Conservation (phyloP, 2,797 vertebrate species). For the Mus minutoides region DNA sequence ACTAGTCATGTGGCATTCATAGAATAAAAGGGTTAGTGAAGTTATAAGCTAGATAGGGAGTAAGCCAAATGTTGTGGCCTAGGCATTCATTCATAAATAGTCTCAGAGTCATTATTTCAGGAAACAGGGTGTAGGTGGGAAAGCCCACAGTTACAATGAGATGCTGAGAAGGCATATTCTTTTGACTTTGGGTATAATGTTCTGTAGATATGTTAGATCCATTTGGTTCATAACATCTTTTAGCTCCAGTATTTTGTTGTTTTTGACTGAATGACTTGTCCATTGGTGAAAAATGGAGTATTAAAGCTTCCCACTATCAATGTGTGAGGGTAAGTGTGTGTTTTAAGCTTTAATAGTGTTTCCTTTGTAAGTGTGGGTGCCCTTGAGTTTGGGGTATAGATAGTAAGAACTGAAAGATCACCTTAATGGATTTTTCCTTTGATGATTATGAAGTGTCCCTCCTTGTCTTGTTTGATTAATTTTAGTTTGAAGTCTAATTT, state of each 20-base stretch:
- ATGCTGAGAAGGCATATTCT: neutral
- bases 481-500: neutral
- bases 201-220: neutral
- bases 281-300: neutral
- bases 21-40: too few species aligned
- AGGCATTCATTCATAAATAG: too few species aligned
- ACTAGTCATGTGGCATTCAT: too few species aligned
- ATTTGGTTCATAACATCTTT: neutral
- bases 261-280: neutral
- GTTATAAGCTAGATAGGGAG: too few species aligned
- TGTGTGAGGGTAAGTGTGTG: neutral
- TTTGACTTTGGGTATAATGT: neutral
- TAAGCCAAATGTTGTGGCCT: too few species aligned
- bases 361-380: neutral
- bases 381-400: neutral
- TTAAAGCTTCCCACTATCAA: neutral
- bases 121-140: too few species aligned
- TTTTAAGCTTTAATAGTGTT: neutral
- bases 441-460: neutral
- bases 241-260: neutral
- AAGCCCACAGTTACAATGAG: neutral
- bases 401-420: neutral
- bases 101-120: too few species aligned
- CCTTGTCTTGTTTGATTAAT: neutral
- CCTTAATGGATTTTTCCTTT: neutral